A percentile compares a stretch with the other conserved stretches of the same genome.
phyloP scores from a whole-genome alignment of 2,113 vertebrate genomes.

The Pandion haliaetus region DNA sequence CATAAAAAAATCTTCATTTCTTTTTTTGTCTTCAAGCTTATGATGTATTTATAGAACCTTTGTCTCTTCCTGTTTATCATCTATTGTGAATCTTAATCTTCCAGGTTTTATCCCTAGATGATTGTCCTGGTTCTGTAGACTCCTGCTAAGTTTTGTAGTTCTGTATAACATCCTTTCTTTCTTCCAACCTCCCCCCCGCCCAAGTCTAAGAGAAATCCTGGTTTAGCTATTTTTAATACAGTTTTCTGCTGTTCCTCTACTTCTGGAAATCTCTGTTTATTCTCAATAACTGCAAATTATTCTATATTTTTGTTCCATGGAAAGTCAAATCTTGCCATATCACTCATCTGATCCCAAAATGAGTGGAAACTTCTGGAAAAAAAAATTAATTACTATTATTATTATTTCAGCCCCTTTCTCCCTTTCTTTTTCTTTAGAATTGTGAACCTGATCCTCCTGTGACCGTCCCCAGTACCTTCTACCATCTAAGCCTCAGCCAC shows the following conservation, averaged over 20 bases:
- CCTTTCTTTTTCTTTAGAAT: neutral
- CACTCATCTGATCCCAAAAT: neutral
- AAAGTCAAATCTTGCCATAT: neutral
- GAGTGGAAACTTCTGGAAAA: neutral
- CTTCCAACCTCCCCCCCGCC: fast-evolving
- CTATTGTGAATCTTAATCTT: neutral
- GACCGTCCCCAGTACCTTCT: neutral
- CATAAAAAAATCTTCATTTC: neutral
- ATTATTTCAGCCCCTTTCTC: neutral
- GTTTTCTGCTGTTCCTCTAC: neutral
- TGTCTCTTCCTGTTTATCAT: neutral
- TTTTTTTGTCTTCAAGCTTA: neutral
- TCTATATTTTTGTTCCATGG: neutral
- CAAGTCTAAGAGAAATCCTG: neutral
- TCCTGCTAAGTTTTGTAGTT: neutral
- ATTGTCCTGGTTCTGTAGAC: neutral
- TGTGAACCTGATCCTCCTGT: neutral
- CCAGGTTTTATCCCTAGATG: neutral
- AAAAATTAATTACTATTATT: neutral
- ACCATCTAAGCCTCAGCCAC: neutral
- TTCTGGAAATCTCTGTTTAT: neutral
- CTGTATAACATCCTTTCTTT: neutral
- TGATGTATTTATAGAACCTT: neutral
- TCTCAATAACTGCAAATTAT: neutral
- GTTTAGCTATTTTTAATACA: neutral